Conservation (phyloP, 2,797 vertebrate genomes). For the Pagetopsis macropterus region DNA sequence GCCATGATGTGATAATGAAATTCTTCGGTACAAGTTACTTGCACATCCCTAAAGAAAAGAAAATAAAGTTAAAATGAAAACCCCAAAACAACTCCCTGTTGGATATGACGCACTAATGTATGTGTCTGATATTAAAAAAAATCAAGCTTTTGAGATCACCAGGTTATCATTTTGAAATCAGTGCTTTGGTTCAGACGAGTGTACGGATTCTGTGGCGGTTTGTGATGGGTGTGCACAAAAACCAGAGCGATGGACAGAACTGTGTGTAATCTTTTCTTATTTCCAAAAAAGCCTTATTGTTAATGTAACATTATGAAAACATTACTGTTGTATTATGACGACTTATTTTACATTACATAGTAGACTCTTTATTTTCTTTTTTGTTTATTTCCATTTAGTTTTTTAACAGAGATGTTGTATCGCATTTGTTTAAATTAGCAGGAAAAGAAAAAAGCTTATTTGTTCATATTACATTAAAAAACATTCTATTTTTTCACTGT, state of each 20-base stretch:
- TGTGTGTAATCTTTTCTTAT: constrained; percentile 84
- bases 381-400: constrained; percentile 76
- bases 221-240: constrained; percentile 70
- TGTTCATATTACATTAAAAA: constrained; percentile 95
- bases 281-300: constrained; percentile 90
- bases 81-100: constrained; percentile 63
- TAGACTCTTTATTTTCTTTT: constrained; percentile 76
- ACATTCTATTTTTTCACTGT: constrained; percentile 98
- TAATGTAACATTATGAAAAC: constrained; percentile 83
- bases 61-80: constrained; percentile 58
- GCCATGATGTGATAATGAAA: constrained; percentile 55
- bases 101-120: constrained; percentile 52
- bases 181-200: constrained; percentile 55
- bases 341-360: constrained; percentile 81
- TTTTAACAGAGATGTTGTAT: constrained; percentile 91
- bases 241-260: constrained; percentile 76
- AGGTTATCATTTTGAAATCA: constrained; percentile 59
- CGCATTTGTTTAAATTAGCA: constrained; percentile 75
- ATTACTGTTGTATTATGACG: constrained; percentile 83
- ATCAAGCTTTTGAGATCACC: constrained; percentile 52
- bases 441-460: constrained; percentile 88
- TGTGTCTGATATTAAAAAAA: constrained; percentile 43
- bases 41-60: constrained; percentile 57
- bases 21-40: constrained; percentile 57
- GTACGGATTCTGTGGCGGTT: constrained; percentile 60